Percentiles rank a stretch among this genome's conserved stretches.
Evolutionary conservation across 53 echinoderm and acorn worm genomes (phyloP).

Genomic region (Henricia sp.): DNA sequence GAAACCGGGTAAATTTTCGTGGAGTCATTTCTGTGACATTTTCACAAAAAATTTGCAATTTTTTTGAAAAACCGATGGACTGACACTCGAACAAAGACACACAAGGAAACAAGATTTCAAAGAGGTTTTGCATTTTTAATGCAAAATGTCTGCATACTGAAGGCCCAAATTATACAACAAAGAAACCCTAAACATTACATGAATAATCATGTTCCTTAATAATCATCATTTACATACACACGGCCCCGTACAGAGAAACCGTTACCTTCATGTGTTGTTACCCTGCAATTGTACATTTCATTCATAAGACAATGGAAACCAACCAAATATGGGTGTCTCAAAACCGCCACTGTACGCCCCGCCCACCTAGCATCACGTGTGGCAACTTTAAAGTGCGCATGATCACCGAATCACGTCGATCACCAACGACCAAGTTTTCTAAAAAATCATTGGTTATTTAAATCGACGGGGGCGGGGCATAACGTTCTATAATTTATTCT

Average conservation of each 20-base stretch:
- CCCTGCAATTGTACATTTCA: constrained; percentile 44
- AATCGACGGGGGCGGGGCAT: no score
- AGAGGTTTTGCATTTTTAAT: constrained; percentile 70
- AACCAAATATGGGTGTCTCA: constrained; percentile 16
- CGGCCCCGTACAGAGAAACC: constrained; percentile 26
- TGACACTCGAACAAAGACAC: neutral
- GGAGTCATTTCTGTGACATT: no score
- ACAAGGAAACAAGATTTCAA: constrained; percentile 18
- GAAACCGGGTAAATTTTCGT: no score
- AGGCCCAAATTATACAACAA: constrained; percentile 63
- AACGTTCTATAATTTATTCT: no score
- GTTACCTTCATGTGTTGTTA: constrained; percentile 14
- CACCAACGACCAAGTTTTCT: no score
- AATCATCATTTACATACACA: constrained; percentile 47
- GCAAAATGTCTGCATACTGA: constrained; percentile 57
- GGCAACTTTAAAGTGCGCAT: no score
- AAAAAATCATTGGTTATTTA: no score
- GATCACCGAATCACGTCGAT: no score
- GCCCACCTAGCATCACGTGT: no score
- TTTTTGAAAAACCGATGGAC: neutral
- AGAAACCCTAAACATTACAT: constrained; percentile 44
- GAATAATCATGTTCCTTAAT: constrained; percentile 41
- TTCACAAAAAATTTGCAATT: neutral
- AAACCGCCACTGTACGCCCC: no score
- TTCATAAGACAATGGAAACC: constrained; percentile 38